Base-by-base conservation (phyloP, 2,888 invertebrate genomes). In the Diabrotica balteata region DNA sequence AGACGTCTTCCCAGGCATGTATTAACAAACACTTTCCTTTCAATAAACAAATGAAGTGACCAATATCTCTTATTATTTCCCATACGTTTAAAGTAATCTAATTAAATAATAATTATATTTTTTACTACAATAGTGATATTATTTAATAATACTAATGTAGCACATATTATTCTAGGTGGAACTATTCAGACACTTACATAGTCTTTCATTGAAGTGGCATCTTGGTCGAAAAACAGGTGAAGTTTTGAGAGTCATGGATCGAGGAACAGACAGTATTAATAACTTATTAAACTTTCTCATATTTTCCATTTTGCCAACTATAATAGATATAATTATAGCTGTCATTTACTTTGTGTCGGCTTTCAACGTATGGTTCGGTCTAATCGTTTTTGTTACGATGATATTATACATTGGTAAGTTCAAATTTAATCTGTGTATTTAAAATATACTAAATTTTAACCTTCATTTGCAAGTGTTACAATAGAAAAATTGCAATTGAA, bases 211-310 rank as follows among this genome's bases (percentile, higher is more conserved):
- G 59, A 89, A 94, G 42, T 99, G 98, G 98, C 98, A 99, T 84
- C 85, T 98, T 47, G 89, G 92, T 2, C 86, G 98, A 9, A 98
- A 98, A 86, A 98, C 98, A 0, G 98, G 98, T 2, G 98, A 99
- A 86, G 97, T 99, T 0, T 86, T 98, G 2, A 87, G 97, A 47
- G 92, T 98, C 0, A 97, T 99, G 94, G 98, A 99, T 85, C 88
- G 98, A 70, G 98, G 98, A 74, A 98, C 98, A 0, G 96, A 95
- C 77, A 97, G 97, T 64, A 96, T 98, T 76, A 97, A 97, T 85
- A 96, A 93, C 83, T 87, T 99, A 8, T 88, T 98, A 1, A 96
- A 93, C 78, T 96, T 93, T 80, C 93, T 98, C 58, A 85, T 98
- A 52, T 98, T 98, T 85, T 95, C 95, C 55, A 98, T 99, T 74